Evolutionary conservation across 2,888 invertebrate genomes (phyloP), one percentile per base, ranked within the genome.

Genomic region (Ferdinandea cuprea): DNA sequence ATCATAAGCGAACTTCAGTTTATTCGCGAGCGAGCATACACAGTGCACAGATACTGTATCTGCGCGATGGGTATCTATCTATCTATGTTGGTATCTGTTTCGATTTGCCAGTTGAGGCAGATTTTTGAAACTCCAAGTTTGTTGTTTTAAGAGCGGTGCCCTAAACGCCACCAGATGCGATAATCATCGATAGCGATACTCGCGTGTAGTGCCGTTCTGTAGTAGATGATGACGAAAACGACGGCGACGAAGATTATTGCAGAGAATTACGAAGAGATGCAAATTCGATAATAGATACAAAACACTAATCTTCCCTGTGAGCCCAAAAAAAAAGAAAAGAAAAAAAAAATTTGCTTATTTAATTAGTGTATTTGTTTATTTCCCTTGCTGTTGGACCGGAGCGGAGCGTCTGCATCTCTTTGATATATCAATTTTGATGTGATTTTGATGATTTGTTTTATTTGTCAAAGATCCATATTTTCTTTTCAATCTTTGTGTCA

Each of bases 81-180:
- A n/a, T n/a, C n/a, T n/a, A n/a, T n/a, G n/a, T n/a, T n/a, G n/a
- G n/a, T n/a, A n/a, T n/a, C 37, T 15, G 19, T 42, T 46, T 15
- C 37, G 32, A 8, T 7, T 28, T 21, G 32, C 32, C 48, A 42
- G 37, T 50, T 30, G 30, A 54, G 35, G 69, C 63, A 50, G 58
- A 69, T 59, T 42, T 19, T 44, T 9, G 17, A 3, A 54, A 63
- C 48, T 46, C 74, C 32, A 66, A 68, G 68, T 78, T 83, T 83
- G 83, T 83, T 83, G 58, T 78, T 83, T 73, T 37, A 73, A 68
- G 78, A 83, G 72, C 83, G 83, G 78, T 83, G 61, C 78, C 58
- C 78, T 83, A 73, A 83, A 83, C 83, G 83, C 83, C 83, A 83
- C 83, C 83, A 83, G 83, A 83, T 83, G 83, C 71, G 76, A 78